Evolutionary conservation across 2,888 invertebrate genomes (phyloP).

Genomic region (Macropis europaea): DNA sequence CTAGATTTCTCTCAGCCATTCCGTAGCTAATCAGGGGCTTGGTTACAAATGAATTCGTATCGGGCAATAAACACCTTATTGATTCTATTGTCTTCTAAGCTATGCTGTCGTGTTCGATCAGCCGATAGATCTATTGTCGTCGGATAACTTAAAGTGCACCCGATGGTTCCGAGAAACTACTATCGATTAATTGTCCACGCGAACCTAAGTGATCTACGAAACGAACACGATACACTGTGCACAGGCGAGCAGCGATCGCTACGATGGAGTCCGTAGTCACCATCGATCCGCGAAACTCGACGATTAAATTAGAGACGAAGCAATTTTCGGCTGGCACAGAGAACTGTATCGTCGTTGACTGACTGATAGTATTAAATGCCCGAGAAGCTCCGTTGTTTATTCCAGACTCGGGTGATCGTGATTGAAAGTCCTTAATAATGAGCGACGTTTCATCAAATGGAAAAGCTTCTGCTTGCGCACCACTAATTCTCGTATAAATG

Average conservation of each 20-base stretch:
- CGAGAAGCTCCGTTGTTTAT: background rate
- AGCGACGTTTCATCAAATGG: background rate
- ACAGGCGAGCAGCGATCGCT: conserved; percentile 14
- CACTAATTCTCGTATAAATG: no score
- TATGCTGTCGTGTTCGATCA: conserved; percentile 6
- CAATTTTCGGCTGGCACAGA: conserved; percentile 25
- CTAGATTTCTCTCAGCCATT: no score
- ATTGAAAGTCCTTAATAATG: background rate
- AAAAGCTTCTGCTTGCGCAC: background rate
- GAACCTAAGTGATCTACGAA: conserved; percentile 14
- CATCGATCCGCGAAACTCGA: conserved; percentile 17
- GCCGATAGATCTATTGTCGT: conserved; percentile 17
- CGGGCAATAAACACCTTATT: background rate
- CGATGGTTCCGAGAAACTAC: conserved; percentile 23
- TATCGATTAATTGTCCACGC: conserved; percentile 33
- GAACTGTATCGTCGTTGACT: conserved; percentile 17
- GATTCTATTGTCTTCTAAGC: conserved; percentile 4
- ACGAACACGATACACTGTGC: background rate
- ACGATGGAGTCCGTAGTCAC: background rate
- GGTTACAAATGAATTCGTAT: conserved; percentile 13
- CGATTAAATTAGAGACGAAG: conserved; percentile 21
- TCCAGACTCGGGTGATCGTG: background rate
- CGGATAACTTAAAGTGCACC: conserved; percentile 40
- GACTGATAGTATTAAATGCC: background rate
- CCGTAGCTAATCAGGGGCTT: background rate